Percentiles rank a stretch among this genome's conserved stretches.
phyloP scores from a whole-genome alignment of 2,888 invertebrate genomes.

The Chrysolina americana region DNA sequence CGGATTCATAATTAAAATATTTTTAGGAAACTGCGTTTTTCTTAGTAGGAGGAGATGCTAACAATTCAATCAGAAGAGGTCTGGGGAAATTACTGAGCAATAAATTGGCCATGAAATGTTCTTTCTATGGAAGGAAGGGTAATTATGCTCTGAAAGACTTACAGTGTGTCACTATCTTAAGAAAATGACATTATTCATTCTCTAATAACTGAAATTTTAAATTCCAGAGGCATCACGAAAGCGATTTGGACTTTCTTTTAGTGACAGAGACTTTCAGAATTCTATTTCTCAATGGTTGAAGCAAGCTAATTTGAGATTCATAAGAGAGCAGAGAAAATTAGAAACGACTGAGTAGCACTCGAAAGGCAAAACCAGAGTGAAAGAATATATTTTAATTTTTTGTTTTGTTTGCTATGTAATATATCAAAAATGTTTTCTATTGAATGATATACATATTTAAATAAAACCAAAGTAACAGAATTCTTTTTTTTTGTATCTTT shows the following conservation, averaged over 20 bases:
- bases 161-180: constrained; percentile 26
- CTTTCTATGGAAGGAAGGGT: constrained; percentile 29
- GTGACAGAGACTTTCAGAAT: constrained; percentile 31
- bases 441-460: constrained; percentile 3
- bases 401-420: constrained; percentile 2
- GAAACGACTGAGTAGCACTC: constrained; percentile 25
- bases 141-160: constrained; percentile 27
- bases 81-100: constrained; percentile 28
- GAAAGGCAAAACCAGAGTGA: constrained; percentile 1
- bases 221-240: constrained; percentile 30
- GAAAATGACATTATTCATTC: constrained; percentile 20
- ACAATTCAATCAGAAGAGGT: constrained; percentile 30
- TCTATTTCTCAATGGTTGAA: constrained; percentile 27
- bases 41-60: constrained; percentile 27
- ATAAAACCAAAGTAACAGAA: neutral
- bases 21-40: constrained; percentile 26
- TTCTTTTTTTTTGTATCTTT: constrained; percentile 2
- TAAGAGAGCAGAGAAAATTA: constrained; percentile 26
- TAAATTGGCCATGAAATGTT: constrained; percentile 31
- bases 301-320: constrained; percentile 24
- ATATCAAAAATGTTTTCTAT: constrained; percentile 3
- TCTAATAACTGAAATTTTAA: constrained; percentile 23
- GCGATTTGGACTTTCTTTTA: constrained; percentile 30
- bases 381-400: constrained; percentile 4
- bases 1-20: constrained; percentile 16